Conservation (phyloP, 1,140 invertebrate species). For the Hyposmocoma kahamanoa region DNA sequence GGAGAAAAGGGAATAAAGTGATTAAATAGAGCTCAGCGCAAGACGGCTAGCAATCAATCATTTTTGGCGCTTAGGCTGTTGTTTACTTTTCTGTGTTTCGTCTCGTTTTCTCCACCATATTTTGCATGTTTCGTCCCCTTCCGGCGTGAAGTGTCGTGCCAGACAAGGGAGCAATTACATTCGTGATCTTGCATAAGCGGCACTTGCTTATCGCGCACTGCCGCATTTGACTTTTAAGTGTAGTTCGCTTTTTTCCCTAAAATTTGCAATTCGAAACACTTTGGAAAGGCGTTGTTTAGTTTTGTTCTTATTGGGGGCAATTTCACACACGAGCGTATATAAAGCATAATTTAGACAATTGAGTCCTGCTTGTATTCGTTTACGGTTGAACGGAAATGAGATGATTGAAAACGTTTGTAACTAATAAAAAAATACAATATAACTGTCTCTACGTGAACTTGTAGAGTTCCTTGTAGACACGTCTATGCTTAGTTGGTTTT, state of each 20-base stretch:
- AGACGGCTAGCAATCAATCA: slow-evolving; percentile 74
- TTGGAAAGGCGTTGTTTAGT: slow-evolving; percentile 28
- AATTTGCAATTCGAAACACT: slow-evolving; percentile 68
- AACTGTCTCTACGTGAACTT: no score
- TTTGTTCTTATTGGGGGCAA: slow-evolving; percentile 14
- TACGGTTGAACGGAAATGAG: no score
- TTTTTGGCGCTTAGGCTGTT: slow-evolving; percentile 69
- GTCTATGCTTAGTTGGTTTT: slow-evolving; percentile 28
- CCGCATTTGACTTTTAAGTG: slow-evolving; percentile 66
- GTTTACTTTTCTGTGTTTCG: slow-evolving; percentile 43
- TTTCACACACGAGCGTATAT: no score
- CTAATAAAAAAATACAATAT: no score
- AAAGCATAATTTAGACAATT: no score
- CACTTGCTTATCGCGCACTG: slow-evolving; percentile 67
- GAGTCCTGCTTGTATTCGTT: no score
- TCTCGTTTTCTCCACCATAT: slow-evolving; percentile 37
- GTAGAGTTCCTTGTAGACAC: slow-evolving; percentile 11
- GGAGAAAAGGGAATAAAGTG: slow-evolving; percentile 75
- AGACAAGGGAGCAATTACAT: slow-evolving; percentile 74
- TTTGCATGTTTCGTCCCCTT: slow-evolving; percentile 30
- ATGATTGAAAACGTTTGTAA: no score
- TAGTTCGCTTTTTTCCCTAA: slow-evolving; percentile 60
- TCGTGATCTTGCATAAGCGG: slow-evolving; percentile 74
- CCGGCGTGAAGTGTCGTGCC: slow-evolving; percentile 59
- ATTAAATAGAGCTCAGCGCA: slow-evolving; percentile 75